Evolutionary conservation across 2,797 vertebrate species (phyloP).

Genomic region (Melanotaenia pygmaea): DNA sequence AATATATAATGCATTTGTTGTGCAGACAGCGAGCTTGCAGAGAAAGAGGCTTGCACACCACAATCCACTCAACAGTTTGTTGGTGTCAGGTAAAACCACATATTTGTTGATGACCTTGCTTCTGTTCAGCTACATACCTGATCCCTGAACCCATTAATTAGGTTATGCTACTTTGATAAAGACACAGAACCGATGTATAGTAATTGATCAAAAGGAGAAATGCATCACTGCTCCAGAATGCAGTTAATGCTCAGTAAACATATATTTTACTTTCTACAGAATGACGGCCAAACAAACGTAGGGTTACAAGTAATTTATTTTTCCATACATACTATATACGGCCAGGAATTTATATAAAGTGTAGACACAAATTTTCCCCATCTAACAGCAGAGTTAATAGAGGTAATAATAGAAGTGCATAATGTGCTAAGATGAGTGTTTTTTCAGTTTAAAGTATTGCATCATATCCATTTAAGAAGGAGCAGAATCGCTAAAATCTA

Average conservation of each 20-base stretch:
- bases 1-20: conserved; percentile 37
- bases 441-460: no score
- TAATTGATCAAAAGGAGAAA: conserved; percentile 63
- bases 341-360: not conserved
- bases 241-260: conserved; percentile 55
- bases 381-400: not conserved
- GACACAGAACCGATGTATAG: conserved; percentile 39
- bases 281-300: conserved; percentile 33
- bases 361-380: not conserved
- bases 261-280: conserved; percentile 49
- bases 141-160: conserved; percentile 72
- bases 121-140: conserved; percentile 68
- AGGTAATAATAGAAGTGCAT: no score
- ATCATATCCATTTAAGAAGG: no score
- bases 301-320: conserved; percentile 33
- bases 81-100: conserved; percentile 57
- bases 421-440: no score
- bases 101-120: conserved; percentile 69
- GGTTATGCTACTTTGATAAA: conserved; percentile 69
- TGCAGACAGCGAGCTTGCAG: conserved; percentile 68
- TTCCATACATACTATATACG: not conserved
- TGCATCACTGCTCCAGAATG: conserved; percentile 39
- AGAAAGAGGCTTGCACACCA: conserved; percentile 38
- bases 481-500: no score
- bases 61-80: conserved; percentile 56